phyloP scores from a whole-genome alignment of 2,797 vertebrate genomes.

The Brachymystax lenok region DNA sequence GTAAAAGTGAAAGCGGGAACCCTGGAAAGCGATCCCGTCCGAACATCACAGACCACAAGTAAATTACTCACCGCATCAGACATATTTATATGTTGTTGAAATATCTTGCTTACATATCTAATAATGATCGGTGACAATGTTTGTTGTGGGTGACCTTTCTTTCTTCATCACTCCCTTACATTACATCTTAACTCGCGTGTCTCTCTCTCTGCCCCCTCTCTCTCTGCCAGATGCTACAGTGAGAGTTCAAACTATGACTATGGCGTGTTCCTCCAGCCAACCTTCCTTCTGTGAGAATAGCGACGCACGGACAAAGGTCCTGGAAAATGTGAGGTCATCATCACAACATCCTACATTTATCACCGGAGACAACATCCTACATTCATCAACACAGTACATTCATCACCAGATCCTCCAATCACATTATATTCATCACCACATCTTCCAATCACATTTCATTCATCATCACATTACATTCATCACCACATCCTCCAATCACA shows the following conservation, averaged over 20 bases:
- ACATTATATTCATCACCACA: no score
- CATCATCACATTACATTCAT: no score
- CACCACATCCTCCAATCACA: no score
- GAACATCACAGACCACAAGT: neutral
- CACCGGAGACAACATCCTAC: neutral
- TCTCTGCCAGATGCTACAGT: constrained; percentile 16
- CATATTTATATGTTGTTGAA: neutral
- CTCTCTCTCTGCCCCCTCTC: neutral
- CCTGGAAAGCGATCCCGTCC: rapidly evolving
- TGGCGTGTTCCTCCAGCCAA: constrained; percentile 47
- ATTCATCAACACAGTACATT: neutral
- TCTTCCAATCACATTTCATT: no score
- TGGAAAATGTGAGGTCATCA: neutral
- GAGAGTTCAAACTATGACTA: constrained; percentile 36
- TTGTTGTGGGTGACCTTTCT: neutral
- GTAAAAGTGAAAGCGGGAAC: rapidly evolving
- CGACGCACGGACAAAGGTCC: rapidly evolving
- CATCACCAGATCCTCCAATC: no score
- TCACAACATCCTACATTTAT: neutral
- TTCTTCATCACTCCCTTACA: neutral
- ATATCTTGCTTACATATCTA: neutral
- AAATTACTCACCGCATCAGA: neutral
- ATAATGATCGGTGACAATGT: neutral
- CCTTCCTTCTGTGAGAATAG: rapidly evolving
- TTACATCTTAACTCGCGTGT: neutral